A percentile compares a stretch with the other conserved stretches of the same genome.
Evolutionary conservation across 2,888 invertebrate genomes (phyloP).

Genomic region (Drosophila quinaria): DNA sequence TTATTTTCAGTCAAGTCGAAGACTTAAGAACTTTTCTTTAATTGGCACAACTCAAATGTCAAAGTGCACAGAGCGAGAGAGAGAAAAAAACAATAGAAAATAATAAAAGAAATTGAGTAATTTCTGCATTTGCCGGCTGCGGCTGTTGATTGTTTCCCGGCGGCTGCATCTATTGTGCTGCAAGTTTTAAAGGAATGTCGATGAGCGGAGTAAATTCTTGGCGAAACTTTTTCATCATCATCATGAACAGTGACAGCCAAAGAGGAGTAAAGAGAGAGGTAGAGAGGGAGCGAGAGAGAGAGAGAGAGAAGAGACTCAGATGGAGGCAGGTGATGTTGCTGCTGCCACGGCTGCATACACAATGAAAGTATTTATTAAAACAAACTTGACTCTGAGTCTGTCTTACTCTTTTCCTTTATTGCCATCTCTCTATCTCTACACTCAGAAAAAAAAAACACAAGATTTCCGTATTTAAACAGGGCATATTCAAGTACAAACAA

Average conservation of each 20-base stretch:
- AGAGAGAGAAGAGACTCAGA: conserved; percentile 2
- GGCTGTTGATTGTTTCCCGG: conserved; percentile 75
- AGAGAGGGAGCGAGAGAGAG: background rate
- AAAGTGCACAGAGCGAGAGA: conserved; percentile 25
- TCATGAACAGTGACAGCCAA: conserved; percentile 23
- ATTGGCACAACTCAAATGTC: conserved; percentile 51
- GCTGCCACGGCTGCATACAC: conserved; percentile 56
- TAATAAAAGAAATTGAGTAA: conserved; percentile 48
- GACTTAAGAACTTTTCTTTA: conserved; percentile 53
- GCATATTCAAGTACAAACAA: no score
- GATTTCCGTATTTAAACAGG: no score
- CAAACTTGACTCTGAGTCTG: conserved; percentile 61
- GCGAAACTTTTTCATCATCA: conserved; percentile 61
- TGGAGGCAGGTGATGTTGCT: conserved; percentile 57
- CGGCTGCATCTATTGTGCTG: conserved; percentile 64
- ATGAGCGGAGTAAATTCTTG: conserved; percentile 69
- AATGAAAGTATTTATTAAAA: conserved; percentile 82
- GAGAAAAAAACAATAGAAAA: background rate
- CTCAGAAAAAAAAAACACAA: no score
- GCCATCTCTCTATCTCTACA: background rate
- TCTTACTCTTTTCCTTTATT: conserved; percentile 3
- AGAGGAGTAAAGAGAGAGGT: no score
- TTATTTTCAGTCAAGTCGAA: conserved; percentile 31
- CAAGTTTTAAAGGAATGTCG: conserved; percentile 58
- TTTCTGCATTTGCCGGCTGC: conserved; percentile 66